A percentile compares a stretch with the other conserved stretches of the same genome.
Conservation (phyloP, 2,113 vertebrate genomes). For the Lontra canadensis region DNA sequence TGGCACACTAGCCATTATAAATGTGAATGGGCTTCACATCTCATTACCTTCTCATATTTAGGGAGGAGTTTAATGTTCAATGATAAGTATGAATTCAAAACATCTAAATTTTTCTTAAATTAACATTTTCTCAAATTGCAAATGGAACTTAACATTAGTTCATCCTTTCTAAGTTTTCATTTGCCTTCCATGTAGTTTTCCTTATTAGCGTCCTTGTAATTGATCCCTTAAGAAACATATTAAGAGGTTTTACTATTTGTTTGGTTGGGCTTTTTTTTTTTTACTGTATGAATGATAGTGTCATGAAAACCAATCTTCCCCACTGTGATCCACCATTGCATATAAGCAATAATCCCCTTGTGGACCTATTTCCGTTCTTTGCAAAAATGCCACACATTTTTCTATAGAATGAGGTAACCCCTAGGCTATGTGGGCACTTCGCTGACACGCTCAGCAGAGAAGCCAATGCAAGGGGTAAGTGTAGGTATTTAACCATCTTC, state of each 20-base stretch:
- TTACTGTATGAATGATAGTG: neutral
- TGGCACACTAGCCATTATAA: neutral
- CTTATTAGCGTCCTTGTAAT: neutral
- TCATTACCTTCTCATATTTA: neutral
- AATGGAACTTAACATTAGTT: neutral
- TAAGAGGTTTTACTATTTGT: neutral
- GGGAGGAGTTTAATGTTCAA: neutral
- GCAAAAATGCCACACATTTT: neutral
- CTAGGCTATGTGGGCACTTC: conserved; percentile 43
- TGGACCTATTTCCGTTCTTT: neutral
- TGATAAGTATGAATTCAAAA: neutral
- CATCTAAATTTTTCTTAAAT: conserved; percentile 16
- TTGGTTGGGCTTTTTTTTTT: neutral
- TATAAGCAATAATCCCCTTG: neutral
- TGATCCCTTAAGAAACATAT: neutral
- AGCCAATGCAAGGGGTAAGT: neutral
- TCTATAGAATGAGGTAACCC: neutral
- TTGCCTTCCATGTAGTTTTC: neutral
- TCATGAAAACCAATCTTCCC: conserved; percentile 17
- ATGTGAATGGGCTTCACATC: neutral
- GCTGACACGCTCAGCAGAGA: conserved; percentile 55
- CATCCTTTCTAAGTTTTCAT: neutral
- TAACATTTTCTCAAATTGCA: conserved; percentile 28
- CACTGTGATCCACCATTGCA: neutral
- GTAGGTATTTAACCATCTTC: neutral